Base-by-base conservation (phyloP, 2,797 vertebrate genomes). In the Acrossocheilus fasciatus region DNA sequence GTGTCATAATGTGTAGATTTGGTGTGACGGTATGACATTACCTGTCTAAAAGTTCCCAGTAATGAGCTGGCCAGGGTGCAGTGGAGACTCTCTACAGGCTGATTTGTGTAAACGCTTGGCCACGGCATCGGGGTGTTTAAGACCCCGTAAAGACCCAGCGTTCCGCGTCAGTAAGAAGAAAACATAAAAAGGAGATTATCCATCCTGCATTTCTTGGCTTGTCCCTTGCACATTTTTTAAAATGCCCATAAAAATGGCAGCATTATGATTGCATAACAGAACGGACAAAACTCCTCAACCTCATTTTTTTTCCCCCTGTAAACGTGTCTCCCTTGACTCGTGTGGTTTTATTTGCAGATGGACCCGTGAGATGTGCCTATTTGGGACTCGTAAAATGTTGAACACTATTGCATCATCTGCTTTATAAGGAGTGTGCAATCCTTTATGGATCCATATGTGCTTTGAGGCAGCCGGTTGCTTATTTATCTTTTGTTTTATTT, bases 331-430 rank as follows among this genome's bases (percentile, higher is more conserved):
- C 75, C 30, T 72, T 23, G 57, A 87, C 70, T 18, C 6, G 18
- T 85, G 64, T 87, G 83, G 76, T 82, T 87, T 86, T 75, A 41
- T 73, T 74, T 62, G 45, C 73, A 82, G 78, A 89, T 70, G 66
- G 54, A 47, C 26, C 82, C 12, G 4, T 76, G 66, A 82, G 69
- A 88, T 69, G 57, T 78, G 82, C 87, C 81, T 87, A 59, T 68
- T 86, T 52, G 43, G 36, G 75, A 52, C 57, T 88, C 18, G 17
- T 88, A 82, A 89, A 91, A 85, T n/a, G 50, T 18, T 72, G 84
- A 76, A 66, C 43, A 70, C 52, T 72, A 77, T 90, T 88, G 90
- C 90, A 68, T 91, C 89, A 90, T 84, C 81, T 54, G 45, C 39
- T 88, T 87, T 83, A 83, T 7, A 43, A 64, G 79, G 23, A 77